Conservation (phyloP, 2,113 vertebrate genomes). For the Sula dactylatra region DNA sequence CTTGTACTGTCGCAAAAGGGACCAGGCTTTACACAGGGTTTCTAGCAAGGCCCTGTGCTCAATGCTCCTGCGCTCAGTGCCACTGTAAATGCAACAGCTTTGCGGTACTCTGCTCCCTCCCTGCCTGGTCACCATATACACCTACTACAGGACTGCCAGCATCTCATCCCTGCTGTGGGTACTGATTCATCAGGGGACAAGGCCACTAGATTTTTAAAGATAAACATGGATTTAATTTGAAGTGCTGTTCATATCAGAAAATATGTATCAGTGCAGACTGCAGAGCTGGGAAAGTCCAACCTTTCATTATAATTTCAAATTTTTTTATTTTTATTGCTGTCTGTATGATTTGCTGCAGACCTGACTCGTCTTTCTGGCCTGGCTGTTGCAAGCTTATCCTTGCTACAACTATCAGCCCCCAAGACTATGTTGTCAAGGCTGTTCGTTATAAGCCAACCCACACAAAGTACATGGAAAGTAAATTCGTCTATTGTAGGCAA, state of each 20-base stretch:
- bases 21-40: not conserved
- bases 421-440: not conserved
- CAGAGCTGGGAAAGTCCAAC: not conserved
- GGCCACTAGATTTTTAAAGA: not conserved
- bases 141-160: not conserved
- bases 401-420: not conserved
- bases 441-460: not conserved
- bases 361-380: not conserved
- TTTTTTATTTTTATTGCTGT: not conserved
- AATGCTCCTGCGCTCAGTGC: not conserved
- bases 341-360: not conserved
- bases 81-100: accelerated
- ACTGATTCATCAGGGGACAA: not conserved
- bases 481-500: not conserved
- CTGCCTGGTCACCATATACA: not conserved
- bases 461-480: not conserved
- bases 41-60: not conserved
- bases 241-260: not conserved
- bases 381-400: not conserved
- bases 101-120: not conserved
- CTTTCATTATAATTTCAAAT: not conserved
- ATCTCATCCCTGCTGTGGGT: not conserved
- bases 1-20: not conserved
- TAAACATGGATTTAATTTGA: not conserved
- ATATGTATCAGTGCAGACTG: not conserved